phyloP scores from a whole-genome alignment of 2,113 vertebrate genomes.

The Corythoichthys intestinalis region DNA sequence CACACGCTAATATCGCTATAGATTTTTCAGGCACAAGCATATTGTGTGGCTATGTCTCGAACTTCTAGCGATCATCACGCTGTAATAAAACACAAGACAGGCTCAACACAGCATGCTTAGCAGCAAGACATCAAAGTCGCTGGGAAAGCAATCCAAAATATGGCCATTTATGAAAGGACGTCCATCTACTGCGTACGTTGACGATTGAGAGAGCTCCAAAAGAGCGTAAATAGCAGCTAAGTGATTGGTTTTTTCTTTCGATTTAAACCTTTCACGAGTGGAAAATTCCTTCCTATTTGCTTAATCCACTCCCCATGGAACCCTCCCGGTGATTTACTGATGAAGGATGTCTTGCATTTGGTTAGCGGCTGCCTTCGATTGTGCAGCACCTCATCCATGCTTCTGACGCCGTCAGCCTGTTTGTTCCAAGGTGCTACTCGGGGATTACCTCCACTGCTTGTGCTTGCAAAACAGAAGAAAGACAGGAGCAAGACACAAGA shows the following conservation, averaged over 20 bases:
- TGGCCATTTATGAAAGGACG: constrained; percentile 54
- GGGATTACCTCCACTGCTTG: constrained; percentile 70
- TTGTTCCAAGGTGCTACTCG: constrained; percentile 55
- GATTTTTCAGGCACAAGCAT: constrained; percentile 75
- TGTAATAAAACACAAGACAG: constrained; percentile 68
- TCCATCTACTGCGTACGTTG: constrained; percentile 45
- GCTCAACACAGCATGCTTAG: constrained; percentile 75
- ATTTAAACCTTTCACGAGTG: constrained; percentile 69
- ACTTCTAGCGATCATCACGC: constrained; percentile 71
- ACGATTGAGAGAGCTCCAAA: constrained; percentile 64
- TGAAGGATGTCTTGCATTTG: constrained; percentile 60
- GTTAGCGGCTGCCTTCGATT: constrained; percentile 51
- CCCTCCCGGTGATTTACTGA: constrained; percentile 61
- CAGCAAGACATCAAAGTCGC: constrained; percentile 71
- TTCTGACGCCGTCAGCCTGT: constrained; percentile 50
- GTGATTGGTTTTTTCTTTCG: constrained; percentile 66
- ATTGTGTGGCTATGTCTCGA: constrained; percentile 68
- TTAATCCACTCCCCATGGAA: constrained; percentile 64
- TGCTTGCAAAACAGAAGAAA: constrained; percentile 71
- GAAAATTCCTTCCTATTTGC: constrained; percentile 52
- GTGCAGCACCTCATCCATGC: constrained; percentile 54
- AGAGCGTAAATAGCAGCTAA: constrained; percentile 77
- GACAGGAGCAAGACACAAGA: constrained; percentile 34
- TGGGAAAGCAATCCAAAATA: constrained; percentile 75
- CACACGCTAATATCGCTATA: constrained; percentile 67